Percentiles rank a stretch among this genome's conserved stretches.
These are phyloP conservation scores for Cygnus buccinator DNA, from an alignment of 2,113 vertebrate species.

Conservation along the genomic window DNA sequence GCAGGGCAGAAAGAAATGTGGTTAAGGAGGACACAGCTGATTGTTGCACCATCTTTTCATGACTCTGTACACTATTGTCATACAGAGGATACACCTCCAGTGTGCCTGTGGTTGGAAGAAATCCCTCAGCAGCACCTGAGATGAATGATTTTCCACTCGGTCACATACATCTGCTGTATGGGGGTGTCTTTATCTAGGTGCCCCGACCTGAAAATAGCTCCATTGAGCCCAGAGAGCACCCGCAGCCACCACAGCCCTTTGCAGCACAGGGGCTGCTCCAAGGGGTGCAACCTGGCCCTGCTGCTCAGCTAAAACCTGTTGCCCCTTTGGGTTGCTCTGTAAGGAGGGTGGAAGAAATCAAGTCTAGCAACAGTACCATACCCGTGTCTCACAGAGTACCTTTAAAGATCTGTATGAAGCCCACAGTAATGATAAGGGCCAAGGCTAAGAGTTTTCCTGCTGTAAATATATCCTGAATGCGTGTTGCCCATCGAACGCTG, in stretches of 20 bases:
- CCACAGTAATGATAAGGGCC: constrained; percentile 91
- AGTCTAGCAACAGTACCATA: neutral
- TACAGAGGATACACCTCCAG: neutral
- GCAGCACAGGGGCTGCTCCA: neutral
- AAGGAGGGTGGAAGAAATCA: neutral
- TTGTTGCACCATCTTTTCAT: neutral
- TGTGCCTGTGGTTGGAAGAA: neutral
- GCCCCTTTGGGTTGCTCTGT: neutral
- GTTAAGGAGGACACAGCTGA: neutral
- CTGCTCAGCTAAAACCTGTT: neutral
- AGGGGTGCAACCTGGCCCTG: neutral
- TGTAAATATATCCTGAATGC: constrained; percentile 95
- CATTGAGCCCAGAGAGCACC: neutral
- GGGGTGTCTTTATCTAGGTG: neutral
- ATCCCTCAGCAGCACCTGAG: neutral
- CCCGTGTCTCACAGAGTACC: constrained; percentile 74
- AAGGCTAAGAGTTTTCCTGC: constrained; percentile 94
- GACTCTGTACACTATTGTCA: neutral
- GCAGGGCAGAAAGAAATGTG: neutral
- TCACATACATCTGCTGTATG: neutral
- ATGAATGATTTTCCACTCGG: neutral
- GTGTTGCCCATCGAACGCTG: constrained; percentile 93
- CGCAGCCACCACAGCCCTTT: neutral
- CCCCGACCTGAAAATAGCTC: neutral
- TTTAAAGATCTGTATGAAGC: constrained; percentile 92